These are phyloP conservation scores for Diprion similis DNA, from an alignment of 1,140 invertebrate genomes.

Conservation along the genomic window DNA sequence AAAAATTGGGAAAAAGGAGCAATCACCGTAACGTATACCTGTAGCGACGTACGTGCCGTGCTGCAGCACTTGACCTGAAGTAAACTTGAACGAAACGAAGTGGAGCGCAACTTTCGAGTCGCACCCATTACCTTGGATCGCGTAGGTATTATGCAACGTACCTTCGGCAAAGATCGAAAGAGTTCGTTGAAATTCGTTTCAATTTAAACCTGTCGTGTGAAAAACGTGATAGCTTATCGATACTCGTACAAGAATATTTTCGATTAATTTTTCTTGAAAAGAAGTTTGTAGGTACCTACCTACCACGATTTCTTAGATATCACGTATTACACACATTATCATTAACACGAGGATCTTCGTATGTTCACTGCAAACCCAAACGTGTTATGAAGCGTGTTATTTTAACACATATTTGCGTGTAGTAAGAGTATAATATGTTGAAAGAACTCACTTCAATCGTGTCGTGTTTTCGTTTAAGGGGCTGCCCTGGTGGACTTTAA, in stretches of 20 bases:
- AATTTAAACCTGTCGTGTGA: not conserved
- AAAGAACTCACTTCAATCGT: too few relatives aligned
- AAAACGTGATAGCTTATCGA: too few relatives aligned
- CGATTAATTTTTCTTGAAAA: not conserved
- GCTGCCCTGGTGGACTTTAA: too few relatives aligned
- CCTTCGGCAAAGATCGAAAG: not conserved
- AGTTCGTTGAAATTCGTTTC: not conserved
- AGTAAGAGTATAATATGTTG: too few relatives aligned
- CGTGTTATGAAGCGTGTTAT: too few relatives aligned
- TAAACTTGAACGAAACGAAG: slow-evolving; percentile 7
- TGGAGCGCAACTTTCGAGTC: slow-evolving; percentile 1
- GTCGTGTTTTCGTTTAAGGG: too few relatives aligned
- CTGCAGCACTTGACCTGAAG: not conserved
- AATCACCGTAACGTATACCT: too few relatives aligned
- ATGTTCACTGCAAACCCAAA: too few relatives aligned
- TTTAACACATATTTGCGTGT: too few relatives aligned
- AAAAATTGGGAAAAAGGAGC: not conserved
- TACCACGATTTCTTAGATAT: not conserved
- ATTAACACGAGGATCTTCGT: too few relatives aligned
- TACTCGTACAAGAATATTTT: not conserved
- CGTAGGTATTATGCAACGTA: not conserved
- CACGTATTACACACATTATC: not conserved
- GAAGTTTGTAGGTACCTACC: not conserved
- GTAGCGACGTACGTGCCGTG: not conserved
- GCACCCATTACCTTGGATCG: not conserved